Evolutionary conservation across 2,797 vertebrate species (phyloP), one percentile per base, ranked within the genome.

Genomic region (Geotrypetes seraphini): DNA sequence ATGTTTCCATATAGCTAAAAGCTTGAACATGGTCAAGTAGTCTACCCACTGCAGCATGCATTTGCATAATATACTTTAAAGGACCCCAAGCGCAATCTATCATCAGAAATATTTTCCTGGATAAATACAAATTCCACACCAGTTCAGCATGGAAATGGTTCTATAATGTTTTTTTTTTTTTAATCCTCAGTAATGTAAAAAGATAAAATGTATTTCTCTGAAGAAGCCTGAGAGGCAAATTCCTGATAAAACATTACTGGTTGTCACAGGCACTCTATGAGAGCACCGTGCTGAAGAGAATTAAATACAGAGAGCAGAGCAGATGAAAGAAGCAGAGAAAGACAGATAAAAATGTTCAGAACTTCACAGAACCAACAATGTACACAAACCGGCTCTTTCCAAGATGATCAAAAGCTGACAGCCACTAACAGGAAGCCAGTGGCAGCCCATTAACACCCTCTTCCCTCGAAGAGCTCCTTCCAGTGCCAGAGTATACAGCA

Each of bases 381-480:
- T n/a, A n/a, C 17, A 8, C 14, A 12, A 38, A 37, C 28, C n/a
- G n/a, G n/a, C n/a, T n/a, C n/a, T 43, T 60, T 53, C 32, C 16
- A 38, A 28, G 29, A 40, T 28, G 43, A 63, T 50, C 53, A 43
- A 54, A 53, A 63, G 35, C 47, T 37, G 46, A 37, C 41, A 20
- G 44, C 26, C 38, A n/a, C 39, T 31, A 20, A 7, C 17, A 24
- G 22, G 45, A 2, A 27, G 47, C 32, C 42, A 22, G 18, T 48
- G 47, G 48, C 34, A 44, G 26, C 5, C 3, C 12, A 44, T 53
- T 53, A 53, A 39, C 31, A 52, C 47, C 53, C 45, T n/a, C 36
- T 36, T 47, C 52, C 40, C 61, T 53, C 44, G 44, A 54, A 44
- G 9, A 48, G 29, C 36, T 31, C 45, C 50, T 48, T 48, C 38